Evolutionary conservation across 2,797 vertebrate genomes (phyloP).

Genomic region (Atherinosoma microstoma): DNA sequence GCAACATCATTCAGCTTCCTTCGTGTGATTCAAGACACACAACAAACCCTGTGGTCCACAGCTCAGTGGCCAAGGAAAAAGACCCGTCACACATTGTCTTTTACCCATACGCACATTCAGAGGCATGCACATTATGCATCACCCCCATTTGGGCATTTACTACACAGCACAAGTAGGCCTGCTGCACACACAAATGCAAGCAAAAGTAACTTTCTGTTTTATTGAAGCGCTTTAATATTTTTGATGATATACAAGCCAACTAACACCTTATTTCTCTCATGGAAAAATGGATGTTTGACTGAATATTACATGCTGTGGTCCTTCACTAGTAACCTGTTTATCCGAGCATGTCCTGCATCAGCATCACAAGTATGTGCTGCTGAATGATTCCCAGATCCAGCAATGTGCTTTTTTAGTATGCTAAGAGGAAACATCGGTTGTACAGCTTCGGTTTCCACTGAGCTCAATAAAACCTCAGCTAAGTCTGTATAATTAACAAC

Average conservation of each 20-base stretch:
- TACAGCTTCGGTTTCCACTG: constrained; percentile 74
- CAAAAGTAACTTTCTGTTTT: constrained; percentile 26
- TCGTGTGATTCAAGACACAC: constrained; percentile 87
- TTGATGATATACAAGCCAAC: neutral
- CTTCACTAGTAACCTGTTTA: constrained; percentile 6
- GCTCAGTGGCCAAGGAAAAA: constrained; percentile 87
- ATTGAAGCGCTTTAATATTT: constrained; percentile 1
- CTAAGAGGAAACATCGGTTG: constrained; percentile 52
- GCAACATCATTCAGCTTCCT: constrained; percentile 89
- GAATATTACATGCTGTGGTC: neutral
- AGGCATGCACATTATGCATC: constrained; percentile 73
- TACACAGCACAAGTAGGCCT: constrained; percentile 29
- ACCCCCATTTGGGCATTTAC: constrained; percentile 54
- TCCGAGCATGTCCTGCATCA: constrained; percentile 17
- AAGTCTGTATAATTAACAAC: constrained; percentile 88
- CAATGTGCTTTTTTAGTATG: constrained; percentile 58
- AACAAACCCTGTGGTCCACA: constrained; percentile 89
- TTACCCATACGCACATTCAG: constrained; percentile 77
- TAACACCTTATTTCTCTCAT: neutral
- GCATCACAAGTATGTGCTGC: constrained; percentile 22
- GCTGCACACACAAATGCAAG: constrained; percentile 29
- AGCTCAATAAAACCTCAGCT: constrained; percentile 78
- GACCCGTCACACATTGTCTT: constrained; percentile 82
- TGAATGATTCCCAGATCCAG: constrained; percentile 39
- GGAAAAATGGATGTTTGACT: neutral